These are phyloP conservation scores for Brachionichthys hirsutus DNA, from an alignment of 2,113 vertebrate species.

Conservation along the genomic window DNA sequence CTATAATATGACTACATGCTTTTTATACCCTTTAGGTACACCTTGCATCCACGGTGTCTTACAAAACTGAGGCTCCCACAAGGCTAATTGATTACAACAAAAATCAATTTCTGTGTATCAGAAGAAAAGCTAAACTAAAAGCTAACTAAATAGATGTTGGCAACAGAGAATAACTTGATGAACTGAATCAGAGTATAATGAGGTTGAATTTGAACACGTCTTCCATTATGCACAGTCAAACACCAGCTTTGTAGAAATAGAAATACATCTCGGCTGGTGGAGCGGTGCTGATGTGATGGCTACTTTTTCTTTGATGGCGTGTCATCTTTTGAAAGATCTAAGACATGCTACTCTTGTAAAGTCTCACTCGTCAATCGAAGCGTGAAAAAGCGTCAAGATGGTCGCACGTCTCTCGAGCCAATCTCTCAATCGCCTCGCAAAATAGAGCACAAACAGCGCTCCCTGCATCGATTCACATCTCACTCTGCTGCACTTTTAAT, in stretches of 20 bases:
- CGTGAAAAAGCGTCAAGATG: neutral
- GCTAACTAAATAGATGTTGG: no score
- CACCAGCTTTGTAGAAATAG: slow-evolving; percentile 16
- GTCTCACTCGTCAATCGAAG: slow-evolving; percentile 4
- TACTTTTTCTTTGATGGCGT: neutral
- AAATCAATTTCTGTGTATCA: no score
- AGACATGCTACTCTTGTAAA: neutral
- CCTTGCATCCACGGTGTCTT: neutral
- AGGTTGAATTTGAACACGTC: no score
- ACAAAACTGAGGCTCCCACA: neutral
- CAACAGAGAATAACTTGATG: no score
- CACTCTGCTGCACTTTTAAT: slow-evolving; percentile 58
- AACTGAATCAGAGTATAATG: no score
- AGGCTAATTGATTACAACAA: no score
- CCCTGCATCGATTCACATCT: slow-evolving; percentile 44
- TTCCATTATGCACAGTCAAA: slow-evolving; percentile 4
- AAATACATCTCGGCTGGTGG: slow-evolving; percentile 40
- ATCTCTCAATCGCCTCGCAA: slow-evolving; percentile 23
- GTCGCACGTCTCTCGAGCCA: neutral
- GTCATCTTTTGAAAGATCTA: slow-evolving; percentile 14
- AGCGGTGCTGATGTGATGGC: neutral
- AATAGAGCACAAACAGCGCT: slow-evolving; percentile 10
- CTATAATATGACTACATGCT: no score
- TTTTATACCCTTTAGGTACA: no score
- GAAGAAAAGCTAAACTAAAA: no score